Base-by-base conservation (phyloP, 35 echinoderm and acorn worm species). In the Hemicentrotus pulcherrimus region DNA sequence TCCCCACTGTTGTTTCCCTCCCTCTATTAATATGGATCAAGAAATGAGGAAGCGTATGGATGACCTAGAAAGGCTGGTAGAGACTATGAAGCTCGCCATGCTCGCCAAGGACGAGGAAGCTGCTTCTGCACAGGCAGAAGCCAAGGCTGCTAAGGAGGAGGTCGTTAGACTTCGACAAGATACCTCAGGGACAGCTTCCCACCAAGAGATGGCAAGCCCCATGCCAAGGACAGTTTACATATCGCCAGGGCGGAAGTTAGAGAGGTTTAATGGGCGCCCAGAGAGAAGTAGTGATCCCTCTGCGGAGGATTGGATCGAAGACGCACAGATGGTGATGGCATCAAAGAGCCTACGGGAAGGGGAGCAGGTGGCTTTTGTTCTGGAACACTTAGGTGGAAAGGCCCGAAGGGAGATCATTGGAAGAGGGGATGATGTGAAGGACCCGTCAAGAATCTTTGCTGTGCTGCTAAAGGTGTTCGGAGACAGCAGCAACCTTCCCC, bases 401-500 rank as follows among this genome's bases (percentile, higher is more conserved):
- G 97, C 97, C 9, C 46, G 97, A 16, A 91, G 89, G 22, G 97
- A 97, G 61, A 97, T 98, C 0, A 19, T 96, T 2, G 96, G 97
- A 4, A 45, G 95, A 89, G 97, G 96, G 5, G 19, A 55, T 8
- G 60, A 41, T 30, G 32, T 95, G 1, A 50, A 31, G 9, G 19
- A 92, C 0, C 60, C 96, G 1, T 61, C 96, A 0, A 88, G 95
- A 58, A 96, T 91, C 5, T 70, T 95, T 4, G 70, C 41, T 16
- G 78, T 94, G 31, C 47, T 96, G 2, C 15, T 14, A 13, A 78
- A 47, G 31, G 70, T 96, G 0, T 96, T 96, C 86, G 92, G 95
- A 13, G 95, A 95, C 46, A 33, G 32, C 85, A 32, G 35, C 4
- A 35, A 45, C 6, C 41, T 95, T 4, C n/a, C 94, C 4, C 85